A percentile compares a stretch with the other conserved stretches of the same genome.
phyloP scores from a whole-genome alignment of 1,140 invertebrate species.

The Neocloeon triangulifer region DNA sequence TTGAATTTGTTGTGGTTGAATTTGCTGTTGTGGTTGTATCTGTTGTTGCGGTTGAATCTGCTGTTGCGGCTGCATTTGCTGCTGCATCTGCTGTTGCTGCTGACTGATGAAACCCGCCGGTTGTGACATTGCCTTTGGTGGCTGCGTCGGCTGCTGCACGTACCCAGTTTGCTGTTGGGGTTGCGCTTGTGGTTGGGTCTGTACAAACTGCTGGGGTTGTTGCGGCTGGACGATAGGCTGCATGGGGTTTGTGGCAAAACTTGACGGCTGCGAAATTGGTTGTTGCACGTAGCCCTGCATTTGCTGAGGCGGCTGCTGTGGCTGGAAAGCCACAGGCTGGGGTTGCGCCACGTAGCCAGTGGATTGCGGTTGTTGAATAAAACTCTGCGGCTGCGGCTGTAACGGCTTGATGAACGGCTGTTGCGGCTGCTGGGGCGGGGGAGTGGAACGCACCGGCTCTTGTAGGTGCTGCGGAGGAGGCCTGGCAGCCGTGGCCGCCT shows the following conservation, averaged over 20 bases:
- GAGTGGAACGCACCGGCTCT: neutral
- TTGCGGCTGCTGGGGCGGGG: constrained; percentile 3
- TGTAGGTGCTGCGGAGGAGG: constrained; percentile 3
- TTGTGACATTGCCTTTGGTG: constrained; percentile 12
- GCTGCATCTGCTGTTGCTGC: constrained; percentile 15
- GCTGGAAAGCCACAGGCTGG: too few species aligned
- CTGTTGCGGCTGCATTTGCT: constrained; percentile 14
- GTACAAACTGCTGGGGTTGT: constrained; percentile 10
- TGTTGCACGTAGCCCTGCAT: too few species aligned
- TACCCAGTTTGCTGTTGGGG: constrained; percentile 8
- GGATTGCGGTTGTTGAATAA: neutral
- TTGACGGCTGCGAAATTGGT: neutral
- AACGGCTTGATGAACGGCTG: constrained; percentile 6
- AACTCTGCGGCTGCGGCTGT: constrained; percentile 1
- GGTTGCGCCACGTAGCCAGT: constrained; percentile 2
- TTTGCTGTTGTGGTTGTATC: constrained; percentile 14
- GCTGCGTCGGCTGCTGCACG: constrained; percentile 6
- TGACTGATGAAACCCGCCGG: constrained; percentile 9
- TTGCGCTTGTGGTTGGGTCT: constrained; percentile 9
- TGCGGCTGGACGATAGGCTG: neutral
- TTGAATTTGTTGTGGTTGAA: constrained; percentile 8
- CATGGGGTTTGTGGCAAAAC: neutral
- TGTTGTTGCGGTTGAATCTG: constrained; percentile 17
- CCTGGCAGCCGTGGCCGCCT: neutral
- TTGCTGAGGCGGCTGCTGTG: too few species aligned